Evolutionary conservation across 2,888 invertebrate genomes (phyloP).

Genomic region (Athalia rosae): DNA sequence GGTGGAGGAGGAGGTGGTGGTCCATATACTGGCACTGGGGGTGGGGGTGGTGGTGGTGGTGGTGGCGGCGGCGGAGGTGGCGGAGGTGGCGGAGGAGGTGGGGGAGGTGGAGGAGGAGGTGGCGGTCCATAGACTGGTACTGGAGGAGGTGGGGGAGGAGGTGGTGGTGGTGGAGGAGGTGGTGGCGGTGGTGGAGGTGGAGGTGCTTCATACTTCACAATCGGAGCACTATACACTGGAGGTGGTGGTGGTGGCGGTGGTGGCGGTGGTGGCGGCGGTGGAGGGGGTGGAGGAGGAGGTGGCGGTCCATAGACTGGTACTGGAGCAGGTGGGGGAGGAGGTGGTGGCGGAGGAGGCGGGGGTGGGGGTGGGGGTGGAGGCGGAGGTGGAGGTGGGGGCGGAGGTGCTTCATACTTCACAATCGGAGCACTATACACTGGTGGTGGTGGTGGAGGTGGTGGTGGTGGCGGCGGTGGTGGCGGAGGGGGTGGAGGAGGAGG

Average conservation of each 20-base stretch:
- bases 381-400: background rate
- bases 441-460: background rate
- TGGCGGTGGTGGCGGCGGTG: background rate
- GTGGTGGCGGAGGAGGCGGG: background rate
- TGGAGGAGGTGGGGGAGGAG: background rate
- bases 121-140: slow-evolving; percentile 17
- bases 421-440: background rate
- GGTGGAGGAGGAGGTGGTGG: slow-evolving; percentile 17
- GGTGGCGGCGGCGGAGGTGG: background rate
- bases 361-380: slow-evolving; percentile 8
- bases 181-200: background rate
- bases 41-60: background rate
- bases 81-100: background rate
- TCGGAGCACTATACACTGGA: no score
- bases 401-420: background rate
- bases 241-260: background rate
- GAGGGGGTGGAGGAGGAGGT: background rate
- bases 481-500: background rate
- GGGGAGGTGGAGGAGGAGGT: background rate
- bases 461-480: background rate
- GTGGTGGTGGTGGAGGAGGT: slow-evolving; percentile 1
- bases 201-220: no score
- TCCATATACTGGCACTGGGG: slow-evolving; percentile 27
- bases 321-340: background rate
- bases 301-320: slow-evolving; percentile 34